Evolutionary conservation across 2,888 invertebrate genomes (phyloP), one percentile per base, ranked within the genome.

Genomic region (Crioceris asparagi): DNA sequence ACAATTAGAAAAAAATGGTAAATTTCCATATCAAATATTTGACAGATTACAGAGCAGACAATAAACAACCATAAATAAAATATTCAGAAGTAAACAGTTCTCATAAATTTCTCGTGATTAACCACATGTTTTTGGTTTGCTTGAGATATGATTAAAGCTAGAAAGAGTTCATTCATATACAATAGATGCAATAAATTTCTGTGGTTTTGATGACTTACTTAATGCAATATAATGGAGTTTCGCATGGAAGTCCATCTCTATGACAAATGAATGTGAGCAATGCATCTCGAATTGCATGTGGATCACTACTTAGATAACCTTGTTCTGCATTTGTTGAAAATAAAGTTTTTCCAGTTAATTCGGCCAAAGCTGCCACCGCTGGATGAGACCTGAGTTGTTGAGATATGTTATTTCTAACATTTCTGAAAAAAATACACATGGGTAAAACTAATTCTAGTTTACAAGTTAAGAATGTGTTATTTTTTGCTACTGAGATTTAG

Each of bases 261-360:
- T 94, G 93, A 54, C 94, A 94, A 40, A 84, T 74, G 55, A 88
- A 85, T 0, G 85, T 81, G 27, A 91, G 65, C 5, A 91, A 64
- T 0, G 88, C 84, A 60, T 93, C 94, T 43, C 83, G 71, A 1
- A 86, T 69, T 0, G 77, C 71, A 40, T 78, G 76, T 0, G 86
- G 80, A 59, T 83, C 81, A 1, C 71, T 71, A 2, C 70, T 60
- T 21, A 69, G 57, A n/a, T 60, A 65, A 2, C 53, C 58, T 26
- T 56, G 57, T 41, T 75, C 74, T 51, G 77, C 71, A 46, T 77
- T 71, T 27, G 77, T 75, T 57, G 77, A 82, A 60, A 75, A 85
- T 29, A 76, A 71, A 1, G 70, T 73, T 57, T 66, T 75, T 16
- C 73, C 78, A 23, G 74, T 72, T 53, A 75, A 76, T 39, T 72